phyloP scores from a whole-genome alignment of 1,140 invertebrate species.

The Dinothrombium tinctorium region DNA sequence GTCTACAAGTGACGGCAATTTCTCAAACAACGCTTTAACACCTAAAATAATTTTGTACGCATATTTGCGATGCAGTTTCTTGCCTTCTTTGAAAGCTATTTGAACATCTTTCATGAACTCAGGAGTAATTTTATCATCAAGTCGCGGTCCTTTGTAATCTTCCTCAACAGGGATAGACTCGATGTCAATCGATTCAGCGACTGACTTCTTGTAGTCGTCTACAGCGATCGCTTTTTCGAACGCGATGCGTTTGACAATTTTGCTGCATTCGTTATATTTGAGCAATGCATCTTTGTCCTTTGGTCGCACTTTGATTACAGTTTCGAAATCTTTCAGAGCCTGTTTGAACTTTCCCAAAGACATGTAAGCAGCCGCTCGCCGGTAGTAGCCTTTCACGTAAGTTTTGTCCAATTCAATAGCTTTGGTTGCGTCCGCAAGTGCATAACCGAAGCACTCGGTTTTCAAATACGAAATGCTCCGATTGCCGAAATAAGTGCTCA shows the following conservation, averaged over 20 bases:
- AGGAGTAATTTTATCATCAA: constrained; percentile 51
- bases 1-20: constrained; percentile 66
- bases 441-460: constrained; percentile 45
- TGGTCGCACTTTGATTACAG: constrained; percentile 67
- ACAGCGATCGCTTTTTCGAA: constrained; percentile 94
- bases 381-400: constrained; percentile 81
- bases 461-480: constrained; percentile 72
- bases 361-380: constrained; percentile 81
- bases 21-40: constrained; percentile 57
- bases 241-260: constrained; percentile 77
- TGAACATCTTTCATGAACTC: constrained; percentile 50
- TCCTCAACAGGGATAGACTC: constrained; percentile 83
- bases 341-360: constrained; percentile 89
- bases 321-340: constrained; percentile 87
- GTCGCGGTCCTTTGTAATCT: constrained; percentile 67
- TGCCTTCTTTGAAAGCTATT: constrained; percentile 68
- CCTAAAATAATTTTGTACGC: constrained; percentile 87
- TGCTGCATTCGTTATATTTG: constrained; percentile 85
- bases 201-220: constrained; percentile 58
- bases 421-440: constrained; percentile 65
- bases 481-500: constrained; percentile 80
- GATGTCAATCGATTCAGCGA: constrained; percentile 63
- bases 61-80: constrained; percentile 85
- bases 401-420: constrained; percentile 63
- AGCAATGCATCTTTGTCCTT: constrained; percentile 77